These are phyloP conservation scores for Copidosoma aretas DNA, from an alignment of 2,888 invertebrate species.

Conservation along the genomic window DNA sequence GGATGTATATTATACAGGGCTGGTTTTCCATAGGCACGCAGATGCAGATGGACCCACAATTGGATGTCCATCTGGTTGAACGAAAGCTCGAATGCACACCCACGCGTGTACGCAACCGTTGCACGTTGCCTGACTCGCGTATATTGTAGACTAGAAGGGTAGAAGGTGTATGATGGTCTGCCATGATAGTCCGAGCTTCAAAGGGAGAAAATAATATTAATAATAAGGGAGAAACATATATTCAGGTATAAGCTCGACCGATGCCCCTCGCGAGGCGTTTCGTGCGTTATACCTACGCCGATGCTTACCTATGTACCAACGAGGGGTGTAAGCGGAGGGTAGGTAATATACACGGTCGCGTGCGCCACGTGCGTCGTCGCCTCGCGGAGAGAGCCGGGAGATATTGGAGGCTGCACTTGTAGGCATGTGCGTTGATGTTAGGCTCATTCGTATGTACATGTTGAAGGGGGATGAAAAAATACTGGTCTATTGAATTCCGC, in stretches of 20 bases:
- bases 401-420: too few relatives aligned
- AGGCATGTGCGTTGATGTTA: too few relatives aligned
- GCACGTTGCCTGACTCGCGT: too few relatives aligned
- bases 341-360: constrained; percentile 8
- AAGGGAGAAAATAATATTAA: constrained; percentile 32
- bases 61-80: too few relatives aligned
- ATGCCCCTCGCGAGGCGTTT: neutral
- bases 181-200: constrained; percentile 46
- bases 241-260: constrained; percentile 15
- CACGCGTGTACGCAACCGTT: too few relatives aligned
- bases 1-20: neutral
- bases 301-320: too few relatives aligned
- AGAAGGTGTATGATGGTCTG: too few relatives aligned
- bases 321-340: neutral
- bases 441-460: neutral
- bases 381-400: constrained; percentile 31
- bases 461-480: neutral
- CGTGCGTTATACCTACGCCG: neutral
- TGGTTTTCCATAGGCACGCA: too few relatives aligned
- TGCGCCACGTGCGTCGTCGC: constrained; percentile 7
- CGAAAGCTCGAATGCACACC: too few relatives aligned
- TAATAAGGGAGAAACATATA: too few relatives aligned
- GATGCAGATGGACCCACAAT: too few relatives aligned
- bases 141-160: too few relatives aligned
- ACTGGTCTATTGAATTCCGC: neutral